Evolutionary conservation across 2,888 invertebrate genomes (phyloP).

Genomic region (Trachelus tabidus): DNA sequence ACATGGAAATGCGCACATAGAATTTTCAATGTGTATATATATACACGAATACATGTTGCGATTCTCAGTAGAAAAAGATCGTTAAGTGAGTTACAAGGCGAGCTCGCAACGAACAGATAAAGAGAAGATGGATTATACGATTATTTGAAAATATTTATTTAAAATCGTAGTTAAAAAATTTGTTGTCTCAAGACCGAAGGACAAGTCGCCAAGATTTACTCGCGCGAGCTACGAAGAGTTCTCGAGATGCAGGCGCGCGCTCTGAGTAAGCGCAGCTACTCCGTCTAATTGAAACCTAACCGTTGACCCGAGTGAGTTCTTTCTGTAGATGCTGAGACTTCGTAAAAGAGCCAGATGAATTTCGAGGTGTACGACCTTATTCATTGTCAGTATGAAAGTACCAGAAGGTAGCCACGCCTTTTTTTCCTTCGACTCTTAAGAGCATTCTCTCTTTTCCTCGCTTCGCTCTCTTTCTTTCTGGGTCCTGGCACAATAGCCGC

Average conservation of each 20-base stretch:
- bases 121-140: too few relatives aligned
- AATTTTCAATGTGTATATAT: not conserved
- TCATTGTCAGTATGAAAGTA: not conserved
- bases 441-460: not conserved
- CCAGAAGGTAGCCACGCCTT: not conserved
- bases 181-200: not conserved
- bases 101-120: not conserved
- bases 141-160: too few relatives aligned
- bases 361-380: not conserved
- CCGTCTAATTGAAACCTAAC: not conserved
- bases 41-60: too few relatives aligned
- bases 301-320: not conserved
- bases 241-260: not conserved
- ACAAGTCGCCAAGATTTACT: not conserved
- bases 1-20: not conserved
- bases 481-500: conserved; percentile 11
- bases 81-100: not conserved
- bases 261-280: not conserved
- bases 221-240: not conserved
- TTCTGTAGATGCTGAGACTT: not conserved
- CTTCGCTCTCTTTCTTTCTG: not conserved
- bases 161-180: not conserved
- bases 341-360: not conserved
- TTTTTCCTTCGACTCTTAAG: conserved; percentile 10
- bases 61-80: too few relatives aligned